Evolutionary conservation across 1,140 invertebrate genomes (phyloP).

Genomic region (Lepidostoma basale): DNA sequence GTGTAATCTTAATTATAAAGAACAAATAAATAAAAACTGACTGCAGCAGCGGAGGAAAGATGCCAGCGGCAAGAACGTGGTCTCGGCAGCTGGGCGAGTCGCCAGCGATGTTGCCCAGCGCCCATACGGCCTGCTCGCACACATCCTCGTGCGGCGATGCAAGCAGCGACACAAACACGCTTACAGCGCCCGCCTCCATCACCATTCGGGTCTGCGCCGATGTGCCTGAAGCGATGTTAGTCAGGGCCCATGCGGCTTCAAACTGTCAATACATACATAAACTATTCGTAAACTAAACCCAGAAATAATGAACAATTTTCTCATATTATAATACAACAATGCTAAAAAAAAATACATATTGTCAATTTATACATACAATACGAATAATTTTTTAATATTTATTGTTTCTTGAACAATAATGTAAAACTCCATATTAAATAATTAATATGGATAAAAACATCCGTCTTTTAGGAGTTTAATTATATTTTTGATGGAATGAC

Average conservation of each 20-base stretch:
- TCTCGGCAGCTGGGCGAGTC: slow-evolving; percentile 93
- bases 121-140: slow-evolving; percentile 96
- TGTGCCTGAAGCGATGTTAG: slow-evolving; percentile 97
- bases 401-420: too few species aligned
- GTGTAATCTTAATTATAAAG: too few species aligned
- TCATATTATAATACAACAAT: slow-evolving; percentile 3
- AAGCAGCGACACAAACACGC: slow-evolving; percentile 87
- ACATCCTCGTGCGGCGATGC: slow-evolving; percentile 88
- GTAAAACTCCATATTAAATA: too few species aligned
- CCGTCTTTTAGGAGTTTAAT: too few species aligned
- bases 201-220: slow-evolving; percentile 92
- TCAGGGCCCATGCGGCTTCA: slow-evolving; percentile 97
- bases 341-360: background rate
- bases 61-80: slow-evolving; percentile 84
- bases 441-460: too few species aligned
- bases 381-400: too few species aligned
- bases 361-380: too few species aligned
- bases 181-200: slow-evolving; percentile 92
- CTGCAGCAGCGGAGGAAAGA: slow-evolving; percentile 88
- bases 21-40: slow-evolving; percentile 1
- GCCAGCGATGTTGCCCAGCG: slow-evolving; percentile 95
- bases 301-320: background rate
- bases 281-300: background rate
- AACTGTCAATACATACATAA: too few species aligned
- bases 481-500: too few species aligned